Percentiles rank a stretch among this genome's conserved stretches.
These are phyloP conservation scores for Lateolabrax maculatus DNA, from an alignment of 2,797 vertebrate genomes.

Conservation along the genomic window DNA sequence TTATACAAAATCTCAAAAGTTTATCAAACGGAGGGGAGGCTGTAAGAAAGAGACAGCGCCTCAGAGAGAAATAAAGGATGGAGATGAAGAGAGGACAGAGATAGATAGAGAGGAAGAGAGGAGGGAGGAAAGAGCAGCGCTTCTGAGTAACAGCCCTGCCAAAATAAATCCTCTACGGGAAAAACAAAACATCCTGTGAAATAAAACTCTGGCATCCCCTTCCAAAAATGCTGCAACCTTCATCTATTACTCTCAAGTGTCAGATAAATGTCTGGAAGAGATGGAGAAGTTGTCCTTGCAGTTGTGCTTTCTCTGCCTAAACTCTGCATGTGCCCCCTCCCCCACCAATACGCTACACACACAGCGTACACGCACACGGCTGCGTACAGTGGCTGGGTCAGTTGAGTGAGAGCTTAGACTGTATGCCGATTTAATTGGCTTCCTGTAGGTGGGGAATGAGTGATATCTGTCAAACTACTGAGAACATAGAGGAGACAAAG, in stretches of 20 bases:
- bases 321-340: slow-evolving; percentile 58
- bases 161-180: slow-evolving; percentile 79
- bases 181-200: slow-evolving; percentile 83
- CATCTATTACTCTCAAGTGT: slow-evolving; percentile 80
- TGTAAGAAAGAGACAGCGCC: slow-evolving; percentile 65
- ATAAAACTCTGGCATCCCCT: slow-evolving; percentile 79
- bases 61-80: slow-evolving; percentile 78
- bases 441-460: slow-evolving; percentile 61
- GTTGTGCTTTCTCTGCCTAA: slow-evolving; percentile 69
- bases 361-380: slow-evolving; percentile 25
- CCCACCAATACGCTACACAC: slow-evolving; percentile 24
- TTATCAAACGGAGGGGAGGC: slow-evolving; percentile 79
- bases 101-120: slow-evolving; percentile 78
- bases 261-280: slow-evolving; percentile 79
- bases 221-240: slow-evolving; percentile 80
- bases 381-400: slow-evolving; percentile 52
- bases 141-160: slow-evolving; percentile 80
- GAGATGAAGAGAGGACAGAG: slow-evolving; percentile 78
- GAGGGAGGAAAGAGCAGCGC: slow-evolving; percentile 73
- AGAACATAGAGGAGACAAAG: slow-evolving; percentile 48
- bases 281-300: slow-evolving; percentile 79
- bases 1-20: slow-evolving; percentile 82
- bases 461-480: slow-evolving; percentile 70
- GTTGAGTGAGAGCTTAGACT: slow-evolving; percentile 58
- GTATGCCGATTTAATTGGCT: slow-evolving; percentile 69